Base-by-base conservation (phyloP, 1,140 invertebrate species). In the Coenobita brevimanus region DNA sequence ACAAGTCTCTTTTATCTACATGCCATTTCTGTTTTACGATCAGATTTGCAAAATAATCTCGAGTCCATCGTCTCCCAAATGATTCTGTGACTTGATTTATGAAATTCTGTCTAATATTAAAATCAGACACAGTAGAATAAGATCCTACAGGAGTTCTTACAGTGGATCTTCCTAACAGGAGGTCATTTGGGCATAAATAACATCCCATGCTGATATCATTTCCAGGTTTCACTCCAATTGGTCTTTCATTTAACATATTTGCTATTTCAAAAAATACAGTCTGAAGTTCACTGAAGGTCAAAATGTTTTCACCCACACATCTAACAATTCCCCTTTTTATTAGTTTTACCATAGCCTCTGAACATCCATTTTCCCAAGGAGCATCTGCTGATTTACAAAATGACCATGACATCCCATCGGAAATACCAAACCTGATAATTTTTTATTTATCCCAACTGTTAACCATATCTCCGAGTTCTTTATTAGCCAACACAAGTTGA, bases 331-430 rank as follows among this genome's bases (percentile, higher is more conserved):
- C 50, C 15, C 78, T 33, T 64, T 80, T 80, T 13, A 80, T 57
- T 36, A 36, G 10, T 64, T 62, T 38, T 30, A 80, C 41, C 21
- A 80, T 27, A n/a, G 78, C 43, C 46, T 80, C 78, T 36, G 27
- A 36, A 6, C n/a, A 27, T 3, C 54, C 54, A 64, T 80, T 80
- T 24, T 80, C 2, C 33, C 36, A 80, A 21, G 78, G 54, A 3
- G 78, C 50, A 80, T 80, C 50, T 80, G 50, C 54, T 41, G 78
- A 57, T 64, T 80, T 80, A 62, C 27, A 36, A 41, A 80, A 80
- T 38, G 2, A 60, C 57, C 54, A 80, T 33, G 30, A 36, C 78
- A 62, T 80, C 17, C 78, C 27, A 36, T 80, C 27, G 21, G 27
- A 54, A 2, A 36, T 62, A 41, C 50, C 64, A 30, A 69, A 69